A percentile compares a stretch with the other conserved stretches of the same genome.
phyloP scores from a whole-genome alignment of 2,113 vertebrate genomes.

The Aplodontia rufa region DNA sequence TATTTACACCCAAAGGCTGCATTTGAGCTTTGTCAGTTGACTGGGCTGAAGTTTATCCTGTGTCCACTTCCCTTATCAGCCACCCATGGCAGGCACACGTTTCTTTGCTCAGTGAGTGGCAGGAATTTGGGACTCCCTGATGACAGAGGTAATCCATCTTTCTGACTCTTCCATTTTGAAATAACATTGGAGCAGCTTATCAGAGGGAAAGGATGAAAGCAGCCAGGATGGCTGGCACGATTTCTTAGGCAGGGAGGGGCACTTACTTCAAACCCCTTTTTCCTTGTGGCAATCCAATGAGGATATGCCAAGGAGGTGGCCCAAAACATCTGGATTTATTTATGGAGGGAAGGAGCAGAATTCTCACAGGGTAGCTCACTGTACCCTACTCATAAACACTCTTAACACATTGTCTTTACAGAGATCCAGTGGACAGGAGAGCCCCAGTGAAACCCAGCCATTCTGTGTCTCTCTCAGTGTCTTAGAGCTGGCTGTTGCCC shows the following conservation, averaged over 20 bases:
- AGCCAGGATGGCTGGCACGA: slow-evolving; percentile 31
- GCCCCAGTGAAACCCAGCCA: not conserved
- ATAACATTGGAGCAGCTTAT: slow-evolving; percentile 32
- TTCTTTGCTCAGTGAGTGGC: slow-evolving; percentile 78
- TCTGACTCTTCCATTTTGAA: slow-evolving; percentile 73
- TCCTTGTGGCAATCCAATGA: not conserved
- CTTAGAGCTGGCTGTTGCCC: not conserved
- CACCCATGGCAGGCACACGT: slow-evolving; percentile 69
- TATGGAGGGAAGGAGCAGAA: not conserved
- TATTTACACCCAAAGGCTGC: slow-evolving; percentile 77
- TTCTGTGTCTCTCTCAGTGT: not conserved
- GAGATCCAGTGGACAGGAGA: not conserved
- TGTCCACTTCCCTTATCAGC: slow-evolving; percentile 80
- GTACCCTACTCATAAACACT: not conserved
- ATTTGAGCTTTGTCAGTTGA: slow-evolving; percentile 82
- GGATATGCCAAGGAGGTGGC: not conserved
- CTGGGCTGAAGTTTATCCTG: slow-evolving; percentile 65
- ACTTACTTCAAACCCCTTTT: not conserved
- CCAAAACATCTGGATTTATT: not conserved
- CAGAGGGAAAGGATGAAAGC: slow-evolving; percentile 59
- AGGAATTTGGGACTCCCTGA: slow-evolving; percentile 74
- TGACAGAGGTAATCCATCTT: slow-evolving; percentile 82
- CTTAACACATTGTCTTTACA: not conserved
- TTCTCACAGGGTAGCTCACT: not conserved
- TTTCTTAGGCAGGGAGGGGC: not conserved